Base-by-base conservation (phyloP, 2,888 invertebrate species). In the Lordiphosa andalusiaca region DNA sequence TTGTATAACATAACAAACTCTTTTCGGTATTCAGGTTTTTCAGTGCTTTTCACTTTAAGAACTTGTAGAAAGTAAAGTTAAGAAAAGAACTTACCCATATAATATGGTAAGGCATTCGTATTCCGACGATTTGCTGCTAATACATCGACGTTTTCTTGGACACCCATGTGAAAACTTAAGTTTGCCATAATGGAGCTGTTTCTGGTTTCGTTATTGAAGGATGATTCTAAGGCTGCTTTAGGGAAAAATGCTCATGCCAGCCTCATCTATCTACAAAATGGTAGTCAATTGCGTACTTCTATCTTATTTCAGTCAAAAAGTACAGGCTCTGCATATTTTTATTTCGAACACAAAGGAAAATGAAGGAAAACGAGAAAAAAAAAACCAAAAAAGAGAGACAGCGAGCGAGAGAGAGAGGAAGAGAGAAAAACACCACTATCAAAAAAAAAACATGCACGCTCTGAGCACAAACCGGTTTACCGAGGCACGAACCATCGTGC, bases 381-480 rank as follows among this genome's bases (percentile, higher is more conserved):
- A 33, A 3, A 19, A 12, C 39, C 13, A 33, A 33, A 50, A 9
- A 3, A 1, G 2, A 1, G 2, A 50, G 7, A 13, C 23, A 37
- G 39, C 50, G 60, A 46, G 16, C 16, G 10, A 21, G 21, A 35
- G 36, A 19, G 53, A 35, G 16, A 23, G 10, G 30, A 30, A 35
- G 36, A 19, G 53, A 35, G 42, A 44, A 30, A 44, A 30, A 41
- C 57, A 51, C 51, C 57, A 41, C 33, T 13, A 13, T 10, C 23
- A 19, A 46, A 16, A 16, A 9, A 19, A 46, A 16, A 16, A 9
- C 10, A 40, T 33, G n/a, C 19, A 21, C 36, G 36, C 47, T 47
- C 40, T 41, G 41, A 59, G 55, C 30, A 44, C 46, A 61, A 63
- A 63, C 63, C 63, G 63, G 63, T 63, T 63, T 63, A 35, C 48